These are phyloP conservation scores for Sinhomidia bicolor DNA, from an alignment of 2,888 invertebrate species.

Conservation along the genomic window DNA sequence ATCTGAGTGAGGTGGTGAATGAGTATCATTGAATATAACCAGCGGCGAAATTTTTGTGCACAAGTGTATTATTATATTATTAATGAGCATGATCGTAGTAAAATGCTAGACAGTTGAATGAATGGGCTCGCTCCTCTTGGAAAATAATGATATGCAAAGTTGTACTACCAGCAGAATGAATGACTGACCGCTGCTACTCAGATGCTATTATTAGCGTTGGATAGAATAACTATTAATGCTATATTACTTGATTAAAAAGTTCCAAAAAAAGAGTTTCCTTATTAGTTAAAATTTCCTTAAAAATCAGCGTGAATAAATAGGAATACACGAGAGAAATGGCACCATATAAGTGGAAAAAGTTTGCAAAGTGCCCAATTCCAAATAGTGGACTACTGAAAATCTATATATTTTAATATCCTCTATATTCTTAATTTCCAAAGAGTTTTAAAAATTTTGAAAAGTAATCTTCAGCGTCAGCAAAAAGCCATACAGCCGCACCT, in stretches of 20 bases:
- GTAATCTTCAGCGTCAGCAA: not conserved
- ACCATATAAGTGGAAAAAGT: too few species aligned
- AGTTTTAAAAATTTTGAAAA: not conserved
- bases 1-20: slow-evolving; percentile 8
- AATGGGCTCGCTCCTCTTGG: slow-evolving; percentile 53
- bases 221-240: not conserved
- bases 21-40: slow-evolving; percentile 13
- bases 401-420: too few species aligned
- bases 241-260: not conserved
- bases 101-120: slow-evolving; percentile 50
- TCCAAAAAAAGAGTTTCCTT: slow-evolving; percentile 52
- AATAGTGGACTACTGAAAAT: too few species aligned
- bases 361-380: too few species aligned
- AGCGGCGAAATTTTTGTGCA: slow-evolving; percentile 21
- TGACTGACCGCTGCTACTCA: slow-evolving; percentile 27
- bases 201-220: slow-evolving; percentile 43
- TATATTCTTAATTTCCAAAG: too few species aligned
- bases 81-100: slow-evolving; percentile 45
- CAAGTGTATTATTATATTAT: slow-evolving; percentile 5
- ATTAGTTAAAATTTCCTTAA: slow-evolving; percentile 59
- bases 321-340: too few species aligned
- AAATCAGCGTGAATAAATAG: too few species aligned
- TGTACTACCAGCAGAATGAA: slow-evolving; percentile 11
- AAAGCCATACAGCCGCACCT: slow-evolving; percentile 42
- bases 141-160: slow-evolving; percentile 6